A percentile compares a stretch with the other conserved stretches of the same genome.
Conservation (phyloP, 2,888 invertebrate species). For the Acanthopleura granulata region DNA sequence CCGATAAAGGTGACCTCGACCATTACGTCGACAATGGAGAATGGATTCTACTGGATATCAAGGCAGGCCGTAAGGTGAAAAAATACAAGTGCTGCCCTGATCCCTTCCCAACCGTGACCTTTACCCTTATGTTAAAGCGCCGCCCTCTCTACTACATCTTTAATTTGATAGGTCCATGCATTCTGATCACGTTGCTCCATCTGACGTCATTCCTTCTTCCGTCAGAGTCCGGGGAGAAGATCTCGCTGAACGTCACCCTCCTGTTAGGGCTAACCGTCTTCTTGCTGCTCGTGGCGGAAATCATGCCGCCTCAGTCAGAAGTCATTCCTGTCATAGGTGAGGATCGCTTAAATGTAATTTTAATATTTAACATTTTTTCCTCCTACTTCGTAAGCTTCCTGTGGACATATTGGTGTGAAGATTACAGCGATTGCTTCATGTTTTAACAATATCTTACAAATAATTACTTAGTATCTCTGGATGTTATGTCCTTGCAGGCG, state of each 20-base stretch:
- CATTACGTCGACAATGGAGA: constrained; percentile 23
- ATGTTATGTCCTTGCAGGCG: too few relatives aligned
- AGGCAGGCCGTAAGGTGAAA: not conserved
- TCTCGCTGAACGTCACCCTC: constrained; percentile 37
- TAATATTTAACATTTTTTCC: too few relatives aligned
- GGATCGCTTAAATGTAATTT: not conserved
- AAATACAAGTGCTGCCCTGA: constrained; percentile 23
- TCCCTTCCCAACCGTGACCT: constrained; percentile 25
- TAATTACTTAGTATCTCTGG: too few relatives aligned
- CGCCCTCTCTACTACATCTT: constrained; percentile 40
- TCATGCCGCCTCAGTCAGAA: constrained; percentile 43
- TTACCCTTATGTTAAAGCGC: constrained; percentile 22
- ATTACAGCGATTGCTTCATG: too few relatives aligned
- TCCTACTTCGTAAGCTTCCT: not conserved
- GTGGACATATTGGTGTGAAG: too few relatives aligned
- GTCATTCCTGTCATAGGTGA: constrained; percentile 42
- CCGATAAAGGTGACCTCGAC: constrained; percentile 2
- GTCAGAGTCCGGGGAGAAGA: constrained; percentile 42
- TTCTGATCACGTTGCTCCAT: constrained; percentile 35
- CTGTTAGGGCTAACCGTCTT: constrained; percentile 43
- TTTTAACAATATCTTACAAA: too few relatives aligned
- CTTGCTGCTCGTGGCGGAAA: constrained; percentile 43
- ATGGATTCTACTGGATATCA: constrained; percentile 15
- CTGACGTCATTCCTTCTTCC: constrained; percentile 37
- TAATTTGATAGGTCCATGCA: constrained; percentile 43